Base-by-base conservation (phyloP, 2,113 vertebrate species). In the Microcebus ravelobensis region DNA sequence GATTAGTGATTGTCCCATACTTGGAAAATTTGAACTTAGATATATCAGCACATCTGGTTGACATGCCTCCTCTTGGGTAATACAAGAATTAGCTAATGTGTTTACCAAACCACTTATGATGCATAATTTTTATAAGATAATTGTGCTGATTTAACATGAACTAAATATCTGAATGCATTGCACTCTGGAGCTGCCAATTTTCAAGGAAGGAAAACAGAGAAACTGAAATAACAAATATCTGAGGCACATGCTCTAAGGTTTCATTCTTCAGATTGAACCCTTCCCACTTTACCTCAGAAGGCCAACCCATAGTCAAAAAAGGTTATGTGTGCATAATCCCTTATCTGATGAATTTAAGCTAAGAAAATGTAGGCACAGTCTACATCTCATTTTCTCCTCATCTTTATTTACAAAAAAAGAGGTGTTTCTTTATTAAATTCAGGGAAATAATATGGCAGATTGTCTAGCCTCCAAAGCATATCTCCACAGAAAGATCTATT, bases 111-210 rank as follows among this genome's bases (percentile, higher is more conserved):
- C 81, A 95, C 68, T 97, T 96, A 36, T 14, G 48, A 87, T 80
- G 79, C 79, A 79, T 57, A 94, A 50, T 92, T 96, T 97, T 96
- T 95, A 87, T 63, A 85, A 92, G 96, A 87, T 65, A 87, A 94
- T 94, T 96, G 76, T 95, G 84, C 68, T 88, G 90, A 96, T 92
- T 90, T 63, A 88, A 87, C 61, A 82, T 48, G 50, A 92, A 63
- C 57, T 52, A 93, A 89, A 74, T 96, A 79, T 96, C 45, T 48
- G 77, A 96, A 94, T 91, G 70, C 29, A 70, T 14, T 45, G 39
- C 93, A 84, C 48, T 63, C 70, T 59, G 25, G 55, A 85, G 29
- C 81, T 96, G 83, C 70, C 55, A 85, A 20, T 48, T 95, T 95
- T 90, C 57, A 80, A 89, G 61, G 57, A 93, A 65, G 25, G 17